Evolutionary conservation across 2,797 vertebrate genomes (phyloP), one percentile per base, ranked within the genome.

Genomic region (Eurystomus glaucurus): DNA sequence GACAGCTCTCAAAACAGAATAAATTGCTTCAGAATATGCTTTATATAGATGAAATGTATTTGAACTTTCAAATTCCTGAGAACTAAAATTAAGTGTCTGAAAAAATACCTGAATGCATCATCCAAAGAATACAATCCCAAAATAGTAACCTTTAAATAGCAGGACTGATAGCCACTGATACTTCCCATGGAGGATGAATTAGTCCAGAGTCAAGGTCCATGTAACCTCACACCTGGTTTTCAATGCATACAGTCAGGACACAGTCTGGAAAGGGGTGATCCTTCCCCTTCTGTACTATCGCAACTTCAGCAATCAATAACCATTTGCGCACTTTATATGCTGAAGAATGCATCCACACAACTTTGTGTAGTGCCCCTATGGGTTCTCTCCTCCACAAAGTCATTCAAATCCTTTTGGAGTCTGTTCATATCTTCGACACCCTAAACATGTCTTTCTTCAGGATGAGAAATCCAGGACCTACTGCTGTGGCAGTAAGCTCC

Each of bases 81-180:
- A 92, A 90, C 55, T 61, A 65, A 92, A 92, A 85, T 93, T 65
- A 86, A 86, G 72, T 81, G 39, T 88, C 50, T 94, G 90, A 88
- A 93, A 88, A 65, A 90, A 72, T 39, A 82, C 15, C 33, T 80
- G 57, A 95, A 75, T 69, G 50, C 29, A 65, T 43, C 17, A 45
- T 78, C 11, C 23, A 43, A 76, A 88, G 22, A 66, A 69, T 35
- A 17, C 14, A 26, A 77, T 64, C 43, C 55, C 77, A 60, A 88
- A 93, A 79, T 45, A 79, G 29, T 8, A 0, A 1, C 52, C 37
- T 7, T 71, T 58, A 83, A 75, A 84, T n/a, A 83, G 21, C 0
- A 0, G 17, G 25, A 5, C 14, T 85, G 55, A 37, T 46, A 55
- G 25, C 22, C 43, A 31, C 48, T 5, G 2, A 35, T 23, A 46